Base-by-base conservation (phyloP, 2,113 vertebrate species). In the Nanorana parkeri region DNA sequence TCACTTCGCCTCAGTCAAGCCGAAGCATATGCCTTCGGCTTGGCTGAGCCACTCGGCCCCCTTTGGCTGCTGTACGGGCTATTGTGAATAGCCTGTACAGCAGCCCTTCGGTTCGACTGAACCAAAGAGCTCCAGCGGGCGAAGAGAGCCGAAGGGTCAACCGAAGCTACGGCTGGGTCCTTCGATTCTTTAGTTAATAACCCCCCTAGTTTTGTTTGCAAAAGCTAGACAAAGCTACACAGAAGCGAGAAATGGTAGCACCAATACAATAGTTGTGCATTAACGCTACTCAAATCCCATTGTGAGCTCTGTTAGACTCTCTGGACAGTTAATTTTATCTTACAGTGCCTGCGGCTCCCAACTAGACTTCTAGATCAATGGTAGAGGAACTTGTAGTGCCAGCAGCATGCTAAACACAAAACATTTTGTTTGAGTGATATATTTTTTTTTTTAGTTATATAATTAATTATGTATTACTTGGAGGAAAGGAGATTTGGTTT, bases 191-290 rank as follows among this genome's bases (percentile, higher is more conserved):
- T n/a, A n/a, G n/a, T n/a, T n/a, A n/a, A n/a, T n/a, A n/a, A n/a
- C n/a, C n/a, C n/a, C n/a, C n/a, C n/a, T 54, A 54, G 41, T 17
- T 47, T 52, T 23, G 51, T 71, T 71, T 3, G 8, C 47, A 71
- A 54, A 71, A 71, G 51, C 21, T 51, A 54, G 28, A 54, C 6
- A 54, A 55, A 54, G 16, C 52, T 23, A 71, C 68, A 54, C 7
- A 19, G 67, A 21, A 54, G 68, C 24, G 21, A 71, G 17, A n/a
- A 41, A 68, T 41, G 23, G 17, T 51, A 71, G 68, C 47, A 71
- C 15, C 52, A 20, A 24, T 54, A 24, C 68, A 47, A 8, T 71
- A 26, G 17, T 17, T 7, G 23, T 26, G 24, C 2, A 47, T 23
- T 41, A 52, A 23, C 41, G 19, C 23, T 26, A 51, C 17, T 71